A percentile compares a stretch with the other conserved stretches of the same genome.
Evolutionary conservation across 2,888 invertebrate genomes (phyloP).

Genomic region (Phrixothrix hirtus): DNA sequence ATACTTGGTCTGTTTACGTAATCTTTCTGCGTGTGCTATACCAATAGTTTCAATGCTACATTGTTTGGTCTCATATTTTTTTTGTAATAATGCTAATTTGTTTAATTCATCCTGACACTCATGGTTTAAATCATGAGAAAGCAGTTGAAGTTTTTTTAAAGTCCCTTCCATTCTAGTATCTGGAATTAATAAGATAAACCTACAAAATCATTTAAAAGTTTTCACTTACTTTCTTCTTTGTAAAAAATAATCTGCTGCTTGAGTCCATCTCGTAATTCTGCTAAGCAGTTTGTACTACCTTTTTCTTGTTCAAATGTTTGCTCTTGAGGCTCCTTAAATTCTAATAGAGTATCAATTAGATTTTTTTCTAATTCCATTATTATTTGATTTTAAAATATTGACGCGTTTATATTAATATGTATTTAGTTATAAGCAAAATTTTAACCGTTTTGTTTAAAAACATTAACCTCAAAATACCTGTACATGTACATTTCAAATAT

Average conservation of each 20-base stretch:
- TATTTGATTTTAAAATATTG: too few relatives aligned
- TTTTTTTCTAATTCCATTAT: too few relatives aligned
- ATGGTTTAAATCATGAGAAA: slow-evolving; percentile 27
- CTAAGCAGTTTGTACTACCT: background rate
- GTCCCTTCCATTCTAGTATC: slow-evolving; percentile 38
- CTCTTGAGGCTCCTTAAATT: too few relatives aligned
- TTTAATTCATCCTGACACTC: slow-evolving; percentile 31
- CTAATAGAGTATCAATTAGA: too few relatives aligned
- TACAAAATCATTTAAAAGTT: background rate
- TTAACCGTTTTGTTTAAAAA: too few relatives aligned
- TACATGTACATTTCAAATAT: too few relatives aligned
- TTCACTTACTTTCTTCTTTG: slow-evolving; percentile 39
- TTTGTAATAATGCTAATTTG: slow-evolving; percentile 31
- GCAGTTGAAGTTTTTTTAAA: slow-evolving; percentile 36
- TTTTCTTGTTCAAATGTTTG: slow-evolving; percentile 2
- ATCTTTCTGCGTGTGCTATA: slow-evolving; percentile 39
- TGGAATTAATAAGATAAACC: slow-evolving; percentile 24
- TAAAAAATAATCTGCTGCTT: slow-evolving; percentile 37
- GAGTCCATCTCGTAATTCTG: slow-evolving; percentile 32
- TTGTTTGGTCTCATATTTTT: slow-evolving; percentile 31
- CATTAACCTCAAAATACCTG: too few relatives aligned
- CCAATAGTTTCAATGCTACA: slow-evolving; percentile 31
- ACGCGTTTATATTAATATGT: too few relatives aligned
- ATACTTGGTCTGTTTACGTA: slow-evolving; percentile 42
- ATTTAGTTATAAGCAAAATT: too few relatives aligned